A percentile compares a stretch with the other conserved stretches of the same genome.
Conservation (phyloP, 2,797 vertebrate species). For the Bucorvus abyssinicus region DNA sequence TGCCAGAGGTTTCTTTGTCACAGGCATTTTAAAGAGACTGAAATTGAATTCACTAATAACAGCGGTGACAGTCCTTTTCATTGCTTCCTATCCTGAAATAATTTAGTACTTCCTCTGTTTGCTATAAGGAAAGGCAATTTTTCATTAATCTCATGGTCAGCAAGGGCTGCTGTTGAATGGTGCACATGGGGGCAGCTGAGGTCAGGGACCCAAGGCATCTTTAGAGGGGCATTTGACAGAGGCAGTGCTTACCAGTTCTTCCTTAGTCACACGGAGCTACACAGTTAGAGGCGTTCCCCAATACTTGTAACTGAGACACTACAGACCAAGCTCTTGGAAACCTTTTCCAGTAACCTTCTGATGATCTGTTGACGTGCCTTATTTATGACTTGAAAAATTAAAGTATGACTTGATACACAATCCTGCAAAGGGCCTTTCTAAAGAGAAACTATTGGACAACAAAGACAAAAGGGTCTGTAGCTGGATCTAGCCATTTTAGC, state of each 20-base stretch:
- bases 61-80: neutral
- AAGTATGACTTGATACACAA: neutral
- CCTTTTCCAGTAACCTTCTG: neutral
- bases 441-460: neutral
- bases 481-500: neutral
- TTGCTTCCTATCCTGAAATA: neutral
- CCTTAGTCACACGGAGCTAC: neutral
- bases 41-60: neutral
- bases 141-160: neutral
- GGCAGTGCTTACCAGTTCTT: neutral
- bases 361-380: neutral
- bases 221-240: neutral
- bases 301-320: neutral
- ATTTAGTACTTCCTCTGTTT: neutral
- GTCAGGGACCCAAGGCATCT: neutral
- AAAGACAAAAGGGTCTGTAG: neutral
- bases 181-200: neutral
- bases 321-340: neutral
- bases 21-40: neutral
- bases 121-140: neutral
- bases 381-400: neutral
- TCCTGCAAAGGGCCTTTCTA: neutral
- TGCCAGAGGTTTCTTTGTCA: neutral
- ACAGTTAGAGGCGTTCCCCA: neutral
- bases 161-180: neutral